Base-by-base conservation (phyloP, 2,888 invertebrate genomes). In the Stenoptilia bipunctidactyla region DNA sequence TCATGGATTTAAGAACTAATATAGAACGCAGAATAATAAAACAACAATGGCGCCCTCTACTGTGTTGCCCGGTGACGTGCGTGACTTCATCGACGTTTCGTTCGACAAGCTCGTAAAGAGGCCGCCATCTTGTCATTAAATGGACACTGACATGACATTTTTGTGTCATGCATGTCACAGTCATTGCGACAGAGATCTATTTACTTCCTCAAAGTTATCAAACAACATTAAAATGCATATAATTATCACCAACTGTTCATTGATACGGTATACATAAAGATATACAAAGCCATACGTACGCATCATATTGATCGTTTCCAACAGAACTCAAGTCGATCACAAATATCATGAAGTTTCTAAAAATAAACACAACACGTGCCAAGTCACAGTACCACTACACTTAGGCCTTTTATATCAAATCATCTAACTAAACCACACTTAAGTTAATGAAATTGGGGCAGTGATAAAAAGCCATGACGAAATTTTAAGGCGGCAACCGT, bases 331-430 rank as follows among this genome's bases (percentile, higher is more conserved):
- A 42, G 39, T 36, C 38, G 39, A 39, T 46, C 46, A 37, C 40
- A 45, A 5, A 20, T 20, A 5, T 20, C 20, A 20, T 20, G 8
- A 20, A 20, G 20, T 30, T 30, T 65, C 76, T 80, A 82, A 66
- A 80, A 80, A 80, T 82, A 82, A 62, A 71, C 53, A 45, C 36
- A 54, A 60, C 79, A 77, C 65, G 70, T 76, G 77, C 77, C 70
- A 66, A 66, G 46, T 52, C 40, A 8, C n/a, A 30, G 12, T 30
- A 9, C 30, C 4, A 30, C 30, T 8, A 3, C 4, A 30, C 30
- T 30, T 8, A 30, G 12, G 3, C 4, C 10, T 56, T 5, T 15
- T 4, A 5, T 13, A 10, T n/a, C 10, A 13, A n/a, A n/a, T 15
- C n/a, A 36, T 34, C 9, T 6, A 10, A 34, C n/a, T 14, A 5